Evolutionary conservation across 2,797 vertebrate species (phyloP).

Genomic region (Lindbergichthys nudifrons): DNA sequence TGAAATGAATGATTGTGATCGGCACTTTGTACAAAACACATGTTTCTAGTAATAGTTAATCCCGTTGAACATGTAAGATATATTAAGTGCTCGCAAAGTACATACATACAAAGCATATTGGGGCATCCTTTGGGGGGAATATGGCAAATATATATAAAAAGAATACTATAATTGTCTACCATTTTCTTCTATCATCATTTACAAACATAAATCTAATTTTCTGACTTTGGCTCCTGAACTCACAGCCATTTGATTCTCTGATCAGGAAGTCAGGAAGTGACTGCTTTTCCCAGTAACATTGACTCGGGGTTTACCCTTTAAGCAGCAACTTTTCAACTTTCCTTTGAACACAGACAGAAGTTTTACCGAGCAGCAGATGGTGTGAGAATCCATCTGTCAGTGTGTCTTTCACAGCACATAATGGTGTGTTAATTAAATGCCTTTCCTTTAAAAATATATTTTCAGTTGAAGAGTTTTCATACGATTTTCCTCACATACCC

Average conservation of each 20-base stretch:
- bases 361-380: constrained; percentile 72
- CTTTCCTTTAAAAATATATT: constrained; percentile 61
- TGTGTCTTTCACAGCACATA: constrained; percentile 67
- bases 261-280: constrained; percentile 60
- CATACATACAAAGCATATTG: constrained; percentile 76
- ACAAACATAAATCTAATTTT: constrained; percentile 53
- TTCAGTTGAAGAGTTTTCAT: constrained; percentile 51
- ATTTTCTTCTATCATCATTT: constrained; percentile 53
- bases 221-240: constrained; percentile 55
- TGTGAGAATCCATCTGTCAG: constrained; percentile 69
- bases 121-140: constrained; percentile 58
- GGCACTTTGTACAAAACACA: constrained; percentile 79
- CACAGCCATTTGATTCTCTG: constrained; percentile 46
- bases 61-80: constrained; percentile 71
- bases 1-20: constrained; percentile 73
- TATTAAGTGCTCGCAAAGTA: constrained; percentile 74
- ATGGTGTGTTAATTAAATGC: constrained; percentile 69
- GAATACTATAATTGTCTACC: constrained; percentile 61
- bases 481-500: constrained; percentile 24
- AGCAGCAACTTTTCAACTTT: constrained; percentile 58
- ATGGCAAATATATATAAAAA: constrained; percentile 75
- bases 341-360: constrained; percentile 59
- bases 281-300: constrained; percentile 32
- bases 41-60: constrained; percentile 69
- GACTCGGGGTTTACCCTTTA: constrained; percentile 48